These are phyloP conservation scores for Belgica antarctica DNA, from an alignment of 2,888 invertebrate species.

Conservation along the genomic window DNA sequence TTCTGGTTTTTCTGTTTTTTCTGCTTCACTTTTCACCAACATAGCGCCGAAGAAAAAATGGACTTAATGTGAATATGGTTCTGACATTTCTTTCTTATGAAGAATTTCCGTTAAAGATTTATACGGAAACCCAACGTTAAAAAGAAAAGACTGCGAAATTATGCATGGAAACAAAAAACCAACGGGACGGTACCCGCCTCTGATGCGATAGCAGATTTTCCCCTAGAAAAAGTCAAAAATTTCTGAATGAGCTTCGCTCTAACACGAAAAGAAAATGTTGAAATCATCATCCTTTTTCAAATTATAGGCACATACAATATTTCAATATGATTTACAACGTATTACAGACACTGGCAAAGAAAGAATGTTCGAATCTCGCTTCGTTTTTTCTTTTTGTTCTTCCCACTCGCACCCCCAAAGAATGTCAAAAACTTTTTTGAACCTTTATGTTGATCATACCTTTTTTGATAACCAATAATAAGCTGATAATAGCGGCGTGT, in stretches of 20 bases:
- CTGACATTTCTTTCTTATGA: background rate
- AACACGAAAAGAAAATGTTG: background rate
- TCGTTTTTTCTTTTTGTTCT: constrained; percentile 17
- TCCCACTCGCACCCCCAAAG: background rate
- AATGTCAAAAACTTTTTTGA: background rate
- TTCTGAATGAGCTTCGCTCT: background rate
- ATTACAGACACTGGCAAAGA: background rate
- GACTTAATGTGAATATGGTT: constrained; percentile 20
- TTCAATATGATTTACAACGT: constrained; percentile 12
- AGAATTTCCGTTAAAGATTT: constrained; percentile 17
- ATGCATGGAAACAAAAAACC: background rate
- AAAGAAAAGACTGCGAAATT: constrained; percentile 15
- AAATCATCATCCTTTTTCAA: constrained; percentile 24
- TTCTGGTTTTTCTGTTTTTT: too few relatives aligned
- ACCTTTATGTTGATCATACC: constrained; percentile 3
- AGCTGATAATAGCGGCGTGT: background rate
- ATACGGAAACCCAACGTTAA: background rate
- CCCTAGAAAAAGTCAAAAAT: constrained; percentile 4
- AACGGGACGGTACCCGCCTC: background rate
- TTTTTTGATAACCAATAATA: constrained; percentile 21
- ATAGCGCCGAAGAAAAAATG: background rate
- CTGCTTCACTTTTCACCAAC: background rate
- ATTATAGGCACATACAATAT: constrained; percentile 25
- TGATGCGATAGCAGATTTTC: constrained; percentile 1
- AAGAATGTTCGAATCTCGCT: constrained; percentile 6